Evolutionary conservation across 1,140 invertebrate species (phyloP), one percentile per base, ranked within the genome.

Genomic region (Drosophila erecta): DNA sequence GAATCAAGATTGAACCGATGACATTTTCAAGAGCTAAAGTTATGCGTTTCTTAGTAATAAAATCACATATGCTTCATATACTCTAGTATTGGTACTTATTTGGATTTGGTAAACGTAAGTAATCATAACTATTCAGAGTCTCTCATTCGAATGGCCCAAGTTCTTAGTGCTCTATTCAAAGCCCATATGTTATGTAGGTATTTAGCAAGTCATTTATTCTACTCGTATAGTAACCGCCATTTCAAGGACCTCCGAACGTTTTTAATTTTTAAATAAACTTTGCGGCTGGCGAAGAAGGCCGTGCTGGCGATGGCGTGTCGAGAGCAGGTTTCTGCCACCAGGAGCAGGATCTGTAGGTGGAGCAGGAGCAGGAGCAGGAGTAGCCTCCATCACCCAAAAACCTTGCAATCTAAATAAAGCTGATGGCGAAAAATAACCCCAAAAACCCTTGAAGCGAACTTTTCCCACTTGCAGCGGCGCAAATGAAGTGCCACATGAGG

Each of bases 251-350:
- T 53, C 44, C 3, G 27, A 49, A 78, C 60, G 70, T 67, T 81
- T 86, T 86, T 87, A 86, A 86, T 86, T 87, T 87, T 58, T 76
- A 86, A 86, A 87, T 87, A 87, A 86, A 86, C 83, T 78, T 76
- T 86, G 78, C 50, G 75, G 75, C 78, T 72, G 71, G 35, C 15
- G 33, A 22, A 30, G 60, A 35, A 22, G 20, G 30, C 60, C 60
- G 40, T 38, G 46, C 27, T 38, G 59, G 71, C 56, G 69, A 61
- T 66, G 47, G 44, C 65, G 69, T 77, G 81, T 86, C 81, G 86
- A 67, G 78, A 77, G 65, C 81, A 81, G 81, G 51, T 35, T 38
- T 14, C 67, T 69, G 61, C 43, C 73, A 41, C 47, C 46, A 54
- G 33, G 8, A 46, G n/a, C 27, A 10, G 3, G 7, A 41, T 2